Conservation (phyloP, 2,113 vertebrate genomes). For the Charina bottae region DNA sequence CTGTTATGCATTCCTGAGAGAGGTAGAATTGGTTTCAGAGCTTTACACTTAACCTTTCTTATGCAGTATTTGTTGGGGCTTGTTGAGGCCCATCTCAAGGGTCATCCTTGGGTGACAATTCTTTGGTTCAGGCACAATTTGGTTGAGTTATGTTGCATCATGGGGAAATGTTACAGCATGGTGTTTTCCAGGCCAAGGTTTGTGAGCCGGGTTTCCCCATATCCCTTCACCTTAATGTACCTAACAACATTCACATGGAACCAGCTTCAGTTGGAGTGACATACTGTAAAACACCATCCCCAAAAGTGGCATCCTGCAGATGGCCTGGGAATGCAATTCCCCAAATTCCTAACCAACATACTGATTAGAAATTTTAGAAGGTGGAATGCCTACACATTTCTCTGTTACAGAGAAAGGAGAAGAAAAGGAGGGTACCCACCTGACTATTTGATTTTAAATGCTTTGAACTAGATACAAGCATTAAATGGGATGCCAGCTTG, state of each 20-base stretch:
- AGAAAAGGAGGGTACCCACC: neutral
- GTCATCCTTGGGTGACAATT: too few relatives aligned
- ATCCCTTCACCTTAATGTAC: too few relatives aligned
- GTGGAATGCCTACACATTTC: neutral
- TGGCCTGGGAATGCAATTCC: neutral
- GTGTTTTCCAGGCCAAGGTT: too few relatives aligned
- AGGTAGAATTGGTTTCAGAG: too few relatives aligned
- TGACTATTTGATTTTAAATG: neutral
- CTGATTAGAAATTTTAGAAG: neutral
- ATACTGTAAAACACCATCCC: neutral
- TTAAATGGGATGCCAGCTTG: neutral
- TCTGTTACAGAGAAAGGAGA: neutral
- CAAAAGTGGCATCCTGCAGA: neutral
- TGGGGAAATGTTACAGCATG: too few relatives aligned
- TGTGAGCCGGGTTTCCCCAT: too few relatives aligned
- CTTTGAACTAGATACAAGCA: neutral
- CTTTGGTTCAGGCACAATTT: too few relatives aligned
- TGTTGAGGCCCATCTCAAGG: too few relatives aligned
- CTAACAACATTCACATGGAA: neutral
- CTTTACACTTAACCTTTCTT: too few relatives aligned
- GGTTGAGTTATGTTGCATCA: too few relatives aligned
- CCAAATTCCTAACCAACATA: neutral
- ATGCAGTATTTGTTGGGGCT: too few relatives aligned
- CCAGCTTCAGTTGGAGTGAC: neutral
- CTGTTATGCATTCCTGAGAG: too few relatives aligned